Base-by-base conservation (phyloP, 2,888 invertebrate species). In the Nomada hirtipes region DNA sequence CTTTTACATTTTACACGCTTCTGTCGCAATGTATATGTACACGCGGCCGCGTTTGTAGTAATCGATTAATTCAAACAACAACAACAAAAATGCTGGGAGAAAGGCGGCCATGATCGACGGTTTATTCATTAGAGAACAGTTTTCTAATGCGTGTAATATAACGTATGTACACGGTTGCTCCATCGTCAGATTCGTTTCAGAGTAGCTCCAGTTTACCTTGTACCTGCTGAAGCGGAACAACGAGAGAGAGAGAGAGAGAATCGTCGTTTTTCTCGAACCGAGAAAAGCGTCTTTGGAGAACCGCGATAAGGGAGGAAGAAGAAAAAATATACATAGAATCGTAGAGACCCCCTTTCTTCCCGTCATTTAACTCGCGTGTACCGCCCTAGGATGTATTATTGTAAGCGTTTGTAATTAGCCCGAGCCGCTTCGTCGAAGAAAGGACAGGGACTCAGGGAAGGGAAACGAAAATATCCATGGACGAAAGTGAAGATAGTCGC, bases 1-100 rank as follows among this genome's bases (percentile, higher is more conserved):
- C 9, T 26, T 65, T 82, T 72, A 83, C 83, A 86, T 83, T 88
- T 83, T 86, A 79, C 72, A 83, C 68, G 74, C 79, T 67, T 63
- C 65, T 57, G 18, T 64, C 47, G 15, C 0, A 29, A 68, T 18
- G 68, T 67, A 65, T 63, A 61, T 50, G 59, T 70, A 63, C 53
- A 75, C 20, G 23, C 26, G 47, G 29, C 26, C 64, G 18, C 15
- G 23, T 50, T 26, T 15, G 15, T 63, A 23, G 47, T 26, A 20
- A 60, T 60, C 36, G 36, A 59, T 15, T 10, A n/a, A 4, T 9
- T 36, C 36, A 7, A 36, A 7, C 36, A 36, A 44, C 10, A 29
- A 26, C 42, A 4, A 50, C 15, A 18, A 18, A 50, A 50, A 50
- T 50, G 47, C 65, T 44, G 74, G 61, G 60, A 65, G 74, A 59